Base-by-base conservation (phyloP, 2,888 invertebrate species). In the Drosophila subquinaria region DNA sequence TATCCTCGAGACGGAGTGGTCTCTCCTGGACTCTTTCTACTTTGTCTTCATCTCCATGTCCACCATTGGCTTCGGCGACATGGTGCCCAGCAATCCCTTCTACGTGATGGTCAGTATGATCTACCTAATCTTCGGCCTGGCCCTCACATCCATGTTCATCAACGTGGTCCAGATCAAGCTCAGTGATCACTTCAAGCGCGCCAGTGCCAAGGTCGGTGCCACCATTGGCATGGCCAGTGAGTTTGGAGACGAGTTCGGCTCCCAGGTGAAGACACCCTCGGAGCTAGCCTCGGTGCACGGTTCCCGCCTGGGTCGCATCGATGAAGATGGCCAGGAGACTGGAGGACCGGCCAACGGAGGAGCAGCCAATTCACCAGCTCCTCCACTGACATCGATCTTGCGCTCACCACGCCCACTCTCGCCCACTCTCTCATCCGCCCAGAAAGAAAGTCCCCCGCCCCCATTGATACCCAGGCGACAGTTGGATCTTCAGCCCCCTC, bases 41-140 rank as follows among this genome's bases (percentile, higher is more conserved):
- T 99, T 99, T 92, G 97, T 99, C 4, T 99, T 99, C 92, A 97
- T 99, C 83, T 98, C 98, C 0, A 97, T 98, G 95, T 97, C 98
- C 1, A 99, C 99, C 0, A 98, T 99, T 66, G 99, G 99, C n/a
- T 97, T 98, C 83, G 98, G 98, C 3, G 98, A 98, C 93, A 94
- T 96, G 73, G 97, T 98, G 0, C 98, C 98, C 1, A 94, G 96
- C 92, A 96, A 97, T 93, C 98, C 98, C 0, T 94, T 95, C 79
- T 95, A 95, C 88, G 97, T 99, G 95, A 96, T 99, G 94, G 95
- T 96, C 62, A 97, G 98, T 40, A 98, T 98, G 86, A 94, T 98
- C 51, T 98, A 99, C 91, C 94, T 99, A 63, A 96, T 99, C 23
- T 97, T 99, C 87, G 99, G 99, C 8, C 94, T 99, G 69, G 97